Conservation (phyloP, 2,888 invertebrate genomes). For the Xylota sylvarum region DNA sequence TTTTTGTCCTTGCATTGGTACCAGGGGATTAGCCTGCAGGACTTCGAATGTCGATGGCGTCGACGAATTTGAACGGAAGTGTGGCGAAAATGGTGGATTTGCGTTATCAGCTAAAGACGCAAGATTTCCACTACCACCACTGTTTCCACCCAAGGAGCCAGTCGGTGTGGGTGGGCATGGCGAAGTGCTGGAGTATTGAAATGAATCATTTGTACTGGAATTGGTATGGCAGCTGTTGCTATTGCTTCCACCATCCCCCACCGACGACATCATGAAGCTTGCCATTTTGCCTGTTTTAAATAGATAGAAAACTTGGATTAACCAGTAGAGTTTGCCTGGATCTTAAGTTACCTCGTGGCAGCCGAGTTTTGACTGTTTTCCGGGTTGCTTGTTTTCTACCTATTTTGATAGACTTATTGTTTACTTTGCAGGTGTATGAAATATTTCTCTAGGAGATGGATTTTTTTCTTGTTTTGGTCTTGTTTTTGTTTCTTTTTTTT, state of each 20-base stretch:
- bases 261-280: slow-evolving; percentile 66
- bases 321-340: background rate
- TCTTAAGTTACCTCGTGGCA: slow-evolving; percentile 59
- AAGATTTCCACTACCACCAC: background rate
- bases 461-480: background rate
- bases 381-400: slow-evolving; percentile 73
- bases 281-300: slow-evolving; percentile 66
- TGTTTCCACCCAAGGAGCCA: slow-evolving; percentile 9
- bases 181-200: slow-evolving; percentile 51
- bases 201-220: slow-evolving; percentile 59
- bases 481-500: background rate
- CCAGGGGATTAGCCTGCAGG: slow-evolving; percentile 38
- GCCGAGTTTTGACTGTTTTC: slow-evolving; percentile 61
- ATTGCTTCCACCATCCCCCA: slow-evolving; percentile 41
- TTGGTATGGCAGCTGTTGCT: slow-evolving; percentile 58
- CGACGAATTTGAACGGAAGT: slow-evolving; percentile 37
- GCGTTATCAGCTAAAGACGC: slow-evolving; percentile 11
- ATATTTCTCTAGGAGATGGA: slow-evolving; percentile 8
- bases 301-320: background rate
- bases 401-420: slow-evolving; percentile 61
- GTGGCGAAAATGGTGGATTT: slow-evolving; percentile 23
- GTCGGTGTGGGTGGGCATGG: slow-evolving; percentile 15
- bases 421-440: slow-evolving; percentile 50
- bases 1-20: slow-evolving; percentile 80
- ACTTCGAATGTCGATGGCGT: slow-evolving; percentile 11